A percentile compares a stretch with the other conserved stretches of the same genome.
These are phyloP conservation scores for Trachythela sp. DNA, from an alignment of 64 coral and sea anemone species.

Conservation along the genomic window DNA sequence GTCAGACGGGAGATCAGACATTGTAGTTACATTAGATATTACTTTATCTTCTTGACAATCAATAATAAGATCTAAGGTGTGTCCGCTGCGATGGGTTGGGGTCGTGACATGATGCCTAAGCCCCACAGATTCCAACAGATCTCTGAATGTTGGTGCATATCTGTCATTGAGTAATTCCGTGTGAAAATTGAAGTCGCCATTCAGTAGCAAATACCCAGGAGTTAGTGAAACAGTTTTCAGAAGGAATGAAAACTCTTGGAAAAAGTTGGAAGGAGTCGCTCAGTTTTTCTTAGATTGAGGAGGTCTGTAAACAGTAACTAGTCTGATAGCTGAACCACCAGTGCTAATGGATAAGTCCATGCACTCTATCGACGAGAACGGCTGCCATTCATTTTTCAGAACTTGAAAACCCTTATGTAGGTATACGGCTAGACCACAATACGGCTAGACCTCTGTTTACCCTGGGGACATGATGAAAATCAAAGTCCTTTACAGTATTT, in stretches of 20 bases:
- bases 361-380: conserved; percentile 35
- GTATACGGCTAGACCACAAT: conserved; percentile 35
- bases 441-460: not conserved
- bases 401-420: conserved; percentile 35
- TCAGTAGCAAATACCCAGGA: no score
- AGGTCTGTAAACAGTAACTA: conserved; percentile 31
- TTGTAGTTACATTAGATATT: no score
- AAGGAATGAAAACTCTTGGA: conserved; percentile 25
- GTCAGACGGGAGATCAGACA: no score
- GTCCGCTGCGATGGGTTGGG: no score
- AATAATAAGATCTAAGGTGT: no score
- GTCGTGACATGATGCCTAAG: no score
- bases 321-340: not conserved
- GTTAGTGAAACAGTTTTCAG: conserved; percentile 16
- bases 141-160: no score
- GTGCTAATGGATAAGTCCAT: conserved; percentile 28
- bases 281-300: conserved; percentile 27
- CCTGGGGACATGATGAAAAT: not conserved
- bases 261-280: conserved; percentile 22
- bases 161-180: not conserved
- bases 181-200: not conserved
- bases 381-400: not conserved
- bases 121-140: no score
- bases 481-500: conserved; percentile 22
- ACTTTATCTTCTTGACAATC: no score